Percentiles rank a stretch among this genome's conserved stretches.
phyloP scores from a whole-genome alignment of 30 jellyfish, hydroid and myxozoan species.

The Rhopilema esculentum region DNA sequence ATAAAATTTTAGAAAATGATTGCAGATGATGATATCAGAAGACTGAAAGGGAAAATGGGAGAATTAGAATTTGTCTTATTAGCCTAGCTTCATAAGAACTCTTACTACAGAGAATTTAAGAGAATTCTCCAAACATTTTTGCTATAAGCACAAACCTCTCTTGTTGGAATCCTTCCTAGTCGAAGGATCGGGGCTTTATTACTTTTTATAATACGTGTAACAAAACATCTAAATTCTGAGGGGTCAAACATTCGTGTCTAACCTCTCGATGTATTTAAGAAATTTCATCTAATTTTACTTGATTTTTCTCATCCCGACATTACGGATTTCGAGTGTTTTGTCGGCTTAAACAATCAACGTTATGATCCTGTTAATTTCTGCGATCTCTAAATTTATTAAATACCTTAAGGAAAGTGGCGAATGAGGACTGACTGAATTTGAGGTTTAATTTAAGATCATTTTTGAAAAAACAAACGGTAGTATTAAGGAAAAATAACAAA shows the following conservation, averaged over 20 bases:
- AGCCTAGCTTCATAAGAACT: too few species aligned
- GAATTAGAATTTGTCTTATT: too few species aligned
- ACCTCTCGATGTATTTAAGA: conserved; percentile 44
- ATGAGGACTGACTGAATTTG: conserved; percentile 37
- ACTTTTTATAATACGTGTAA: conserved; percentile 1
- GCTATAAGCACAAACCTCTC: too few species aligned
- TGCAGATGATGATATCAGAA: too few species aligned
- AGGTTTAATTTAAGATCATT: conserved; percentile 13
- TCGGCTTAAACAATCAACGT: conserved; percentile 24
- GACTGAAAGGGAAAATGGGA: too few species aligned
- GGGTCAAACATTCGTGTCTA: conserved; percentile 33
- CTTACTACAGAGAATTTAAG: too few species aligned
- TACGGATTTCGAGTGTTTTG: conserved; percentile 16
- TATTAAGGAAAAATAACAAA: conserved; percentile 7
- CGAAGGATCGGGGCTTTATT: not conserved
- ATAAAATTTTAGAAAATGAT: too few species aligned
- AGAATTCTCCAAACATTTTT: too few species aligned
- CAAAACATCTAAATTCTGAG: not conserved
- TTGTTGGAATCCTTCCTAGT: not conserved
- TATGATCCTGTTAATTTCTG: conserved; percentile 17
- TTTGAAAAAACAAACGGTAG: conserved; percentile 62
- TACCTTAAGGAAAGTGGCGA: not conserved
- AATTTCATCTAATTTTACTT: conserved; percentile 21
- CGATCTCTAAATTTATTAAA: conserved; percentile 15
- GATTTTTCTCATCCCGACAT: conserved; percentile 25